Evolutionary conservation across 2,113 vertebrate species (phyloP), one percentile per base, ranked within the genome.

Genomic region (Chloebia gouldiae): DNA sequence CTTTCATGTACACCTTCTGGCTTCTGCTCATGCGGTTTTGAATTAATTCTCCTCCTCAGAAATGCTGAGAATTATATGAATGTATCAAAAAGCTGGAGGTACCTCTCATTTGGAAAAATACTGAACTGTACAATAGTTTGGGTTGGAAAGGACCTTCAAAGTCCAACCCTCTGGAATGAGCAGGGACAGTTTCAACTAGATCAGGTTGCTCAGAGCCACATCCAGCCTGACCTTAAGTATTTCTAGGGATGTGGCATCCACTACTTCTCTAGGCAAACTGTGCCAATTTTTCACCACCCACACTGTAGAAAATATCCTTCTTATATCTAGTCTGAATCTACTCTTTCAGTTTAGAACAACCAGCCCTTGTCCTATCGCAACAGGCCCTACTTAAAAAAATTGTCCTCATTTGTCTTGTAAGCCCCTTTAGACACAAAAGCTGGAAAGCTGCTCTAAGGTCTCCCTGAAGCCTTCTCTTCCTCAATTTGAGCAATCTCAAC

Each of bases 351-450:
- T 94, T 79, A 71, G 81, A 91, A 40, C 31, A 33, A 28, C 24
- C 39, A 31, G 3, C 5, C 30, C 16, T 54, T 82, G 33, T 63
- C 19, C 57, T 86, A 1, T 54, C 0, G 0, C 33, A 44, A 60
- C 42, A 68, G 39, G 21, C 6, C 13, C 13, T 40, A 4, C 18
- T 64, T 42, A 39, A 86, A 80, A 19, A 16, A 1, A 11, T 6
- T 54, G 27, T 44, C 17, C 30, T 17, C 7, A 31, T 44, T 35
- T 64, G 50, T 68, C 33, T 50, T 72, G 27, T 18, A 81, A 27
- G 13, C 8, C 23, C 11, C 19, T 82, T 71, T 45, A 64, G 13
- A 35, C 40, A 39, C 12, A 65, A 80, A 66, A 56, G 16, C 1
- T 51, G n/a, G 16, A 44, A 90, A 30, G 12, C 27, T 1, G 2